Base-by-base conservation (phyloP, 2,113 vertebrate genomes). In the Nipponia nippon region DNA sequence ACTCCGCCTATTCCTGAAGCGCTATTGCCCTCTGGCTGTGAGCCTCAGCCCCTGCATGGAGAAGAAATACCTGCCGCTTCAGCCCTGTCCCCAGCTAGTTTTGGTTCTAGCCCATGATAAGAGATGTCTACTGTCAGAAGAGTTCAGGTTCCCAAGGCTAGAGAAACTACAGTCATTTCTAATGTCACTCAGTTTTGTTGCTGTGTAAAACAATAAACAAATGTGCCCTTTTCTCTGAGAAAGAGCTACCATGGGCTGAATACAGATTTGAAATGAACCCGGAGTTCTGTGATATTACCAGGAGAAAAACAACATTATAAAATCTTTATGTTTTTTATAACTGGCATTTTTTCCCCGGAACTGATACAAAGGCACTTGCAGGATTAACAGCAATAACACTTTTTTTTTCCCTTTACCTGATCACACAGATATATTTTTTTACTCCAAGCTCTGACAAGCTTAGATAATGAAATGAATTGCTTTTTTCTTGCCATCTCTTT, bases 1-100 rank as follows among this genome's bases (percentile, higher is more conserved):
- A 10, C 16, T 69, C 6, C 22, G 40, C 10, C 56, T 30, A 70
- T 97, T 95, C 29, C 94, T 95, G 96, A 50, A 59, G 91, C 95
- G 5, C 79, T 63, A 55, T 87, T 97, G 97, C 97, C 97, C 97
- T 95, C 97, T 97, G 94, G 97, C 96, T 80, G 97, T 16, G 1
- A 96, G 87, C 53, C 13, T 2, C 76, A 7, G 30, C n/a, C 82
- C 92, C 84, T 94, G 93, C 96, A 88, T 1, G 2, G 52, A 42
- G 49, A 72, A 5, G 9, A 10, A 5, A 26, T 1, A 7, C 27
- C 53, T 9, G 46, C 44, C 0, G 7, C 26, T 26, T 2, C 77
- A 11, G 47, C 29, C 70, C 32, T 1, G 8, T 22, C 4, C n/a
- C 56, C 34, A 1, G 55, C n/a, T 16, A 7, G 4, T 23, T 9